phyloP scores from a whole-genome alignment of 2,113 vertebrate species.

The Bubalus kerabau region DNA sequence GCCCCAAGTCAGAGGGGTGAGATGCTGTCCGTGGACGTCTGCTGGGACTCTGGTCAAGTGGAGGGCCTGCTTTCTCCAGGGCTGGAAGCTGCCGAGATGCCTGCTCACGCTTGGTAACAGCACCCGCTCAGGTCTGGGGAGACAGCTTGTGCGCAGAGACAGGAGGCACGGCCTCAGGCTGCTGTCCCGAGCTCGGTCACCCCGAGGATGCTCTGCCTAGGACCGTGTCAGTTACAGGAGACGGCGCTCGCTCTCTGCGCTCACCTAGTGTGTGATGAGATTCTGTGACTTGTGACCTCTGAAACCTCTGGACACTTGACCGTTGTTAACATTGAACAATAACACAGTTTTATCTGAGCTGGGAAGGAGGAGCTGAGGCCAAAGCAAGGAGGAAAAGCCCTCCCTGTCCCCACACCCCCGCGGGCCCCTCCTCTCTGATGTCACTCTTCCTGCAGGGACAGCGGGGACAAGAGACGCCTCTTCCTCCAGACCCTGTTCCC shows the following conservation, averaged over 20 bases:
- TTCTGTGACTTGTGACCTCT: neutral
- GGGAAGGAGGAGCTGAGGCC: neutral
- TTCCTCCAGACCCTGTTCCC: neutral
- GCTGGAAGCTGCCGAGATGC: neutral
- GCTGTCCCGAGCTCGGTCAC: fast-evolving
- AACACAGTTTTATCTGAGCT: neutral
- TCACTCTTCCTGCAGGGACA: neutral
- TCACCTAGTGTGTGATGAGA: neutral
- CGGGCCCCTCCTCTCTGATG: neutral
- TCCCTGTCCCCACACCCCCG: fast-evolving
- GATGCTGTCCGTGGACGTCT: fast-evolving
- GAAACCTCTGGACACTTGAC: neutral
- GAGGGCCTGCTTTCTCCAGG: neutral
- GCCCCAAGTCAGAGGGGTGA: neutral
- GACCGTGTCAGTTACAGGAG: neutral
- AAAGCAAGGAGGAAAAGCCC: neutral
- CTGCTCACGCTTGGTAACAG: fast-evolving
- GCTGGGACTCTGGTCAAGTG: neutral
- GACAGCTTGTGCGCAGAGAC: fast-evolving
- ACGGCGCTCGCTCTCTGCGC: neutral
- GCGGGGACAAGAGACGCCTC: fast-evolving
- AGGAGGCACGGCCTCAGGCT: neutral
- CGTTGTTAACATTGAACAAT: neutral
- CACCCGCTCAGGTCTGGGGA: neutral
- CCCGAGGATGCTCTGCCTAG: neutral